Percentiles rank a stretch among this genome's conserved stretches.
These are phyloP conservation scores for Pocillopora grandis DNA, from an alignment of 92 coral and sea anemone species.

Conservation along the genomic window DNA sequence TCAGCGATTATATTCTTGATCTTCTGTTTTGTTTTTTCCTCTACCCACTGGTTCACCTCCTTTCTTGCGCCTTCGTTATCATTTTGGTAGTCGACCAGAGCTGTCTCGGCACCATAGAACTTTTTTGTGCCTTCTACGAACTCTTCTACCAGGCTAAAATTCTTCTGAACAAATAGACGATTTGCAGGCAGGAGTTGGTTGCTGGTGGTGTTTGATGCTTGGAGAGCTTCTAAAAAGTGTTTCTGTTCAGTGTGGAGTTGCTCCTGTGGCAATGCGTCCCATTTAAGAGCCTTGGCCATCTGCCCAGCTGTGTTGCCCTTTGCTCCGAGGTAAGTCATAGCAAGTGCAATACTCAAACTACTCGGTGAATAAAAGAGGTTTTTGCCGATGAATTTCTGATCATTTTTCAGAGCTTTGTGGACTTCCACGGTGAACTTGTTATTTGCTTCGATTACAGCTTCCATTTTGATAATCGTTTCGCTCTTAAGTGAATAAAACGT, in stretches of 20 bases:
- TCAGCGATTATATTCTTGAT: conserved; percentile 61
- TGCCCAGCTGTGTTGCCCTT: conserved; percentile 80
- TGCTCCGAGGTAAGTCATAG: conserved; percentile 92
- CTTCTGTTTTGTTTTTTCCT: conserved; percentile 78
- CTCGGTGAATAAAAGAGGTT: conserved; percentile 87
- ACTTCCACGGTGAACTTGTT: conserved; percentile 73
- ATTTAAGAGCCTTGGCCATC: conserved; percentile 74
- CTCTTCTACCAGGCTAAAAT: conserved; percentile 59
- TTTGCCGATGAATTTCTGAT: conserved; percentile 21
- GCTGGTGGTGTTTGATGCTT: conserved; percentile 46
- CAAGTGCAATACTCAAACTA: conserved; percentile 82
- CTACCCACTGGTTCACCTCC: conserved; percentile 83
- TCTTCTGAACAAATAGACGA: conserved; percentile 74
- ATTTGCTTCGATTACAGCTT: conserved; percentile 52
- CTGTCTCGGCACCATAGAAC: conserved; percentile 74
- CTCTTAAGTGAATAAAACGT: background rate
- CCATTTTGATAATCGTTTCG: conserved; percentile 10
- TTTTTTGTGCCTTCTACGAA: conserved; percentile 60
- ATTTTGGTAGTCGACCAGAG: conserved; percentile 73
- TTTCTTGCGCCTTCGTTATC: conserved; percentile 72
- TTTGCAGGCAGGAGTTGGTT: conserved; percentile 74
- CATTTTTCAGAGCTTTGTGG: conserved; percentile 46
- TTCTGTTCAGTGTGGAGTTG: conserved; percentile 67
- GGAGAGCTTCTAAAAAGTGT: conserved; percentile 56
- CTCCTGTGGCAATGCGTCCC: conserved; percentile 56